Evolutionary conservation across 2,888 invertebrate species (phyloP), one percentile per base, ranked within the genome.

Genomic region (Torymus aiolomorphi): DNA sequence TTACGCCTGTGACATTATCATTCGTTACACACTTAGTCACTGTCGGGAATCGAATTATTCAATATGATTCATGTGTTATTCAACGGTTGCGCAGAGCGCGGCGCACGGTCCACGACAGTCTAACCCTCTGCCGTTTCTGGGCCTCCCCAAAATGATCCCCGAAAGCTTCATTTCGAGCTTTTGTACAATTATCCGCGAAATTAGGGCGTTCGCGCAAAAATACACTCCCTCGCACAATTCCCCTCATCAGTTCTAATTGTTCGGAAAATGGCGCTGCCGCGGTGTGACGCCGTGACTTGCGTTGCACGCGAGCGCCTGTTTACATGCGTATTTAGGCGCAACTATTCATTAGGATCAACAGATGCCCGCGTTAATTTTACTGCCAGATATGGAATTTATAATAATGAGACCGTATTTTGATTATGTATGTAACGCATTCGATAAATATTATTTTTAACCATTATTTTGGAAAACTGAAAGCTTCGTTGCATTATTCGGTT

Each of bases 61-160:
- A 69, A 76, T 69, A 31, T 31, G 61, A 62, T 69, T 76, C 69
- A 76, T 76, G 69, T 5, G 61, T 69, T 76, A 76, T 76, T 76
- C 76, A 76, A 54, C 20, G 49, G 4, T 16, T 31, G 31, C 2
- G 31, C 31, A 31, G 4, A 31, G 31, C 31, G 31, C 31, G 4
- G 4, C 31, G 5, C 31, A 31, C 31, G 31, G 31, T 31, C 59
- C 14, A 11, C 16, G 69, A 69, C 67, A 76, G 61, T 61, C 67
- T 69, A 67, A 67, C 59, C 51, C n/a, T n/a, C 14, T 42, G 63
- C 31, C 31, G 31, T 31, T 31, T 31, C n/a, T n/a, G n/a, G 31
- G 2, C 3, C 31, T 57, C 57, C 59, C 59, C 18, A 51, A 52
- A 66, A 54, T 66, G 52, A 54, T 54, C 24, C 24, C 2, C 24